These are phyloP conservation scores for Calliopum simillimum DNA, from an alignment of 2,888 invertebrate species.

Conservation along the genomic window DNA sequence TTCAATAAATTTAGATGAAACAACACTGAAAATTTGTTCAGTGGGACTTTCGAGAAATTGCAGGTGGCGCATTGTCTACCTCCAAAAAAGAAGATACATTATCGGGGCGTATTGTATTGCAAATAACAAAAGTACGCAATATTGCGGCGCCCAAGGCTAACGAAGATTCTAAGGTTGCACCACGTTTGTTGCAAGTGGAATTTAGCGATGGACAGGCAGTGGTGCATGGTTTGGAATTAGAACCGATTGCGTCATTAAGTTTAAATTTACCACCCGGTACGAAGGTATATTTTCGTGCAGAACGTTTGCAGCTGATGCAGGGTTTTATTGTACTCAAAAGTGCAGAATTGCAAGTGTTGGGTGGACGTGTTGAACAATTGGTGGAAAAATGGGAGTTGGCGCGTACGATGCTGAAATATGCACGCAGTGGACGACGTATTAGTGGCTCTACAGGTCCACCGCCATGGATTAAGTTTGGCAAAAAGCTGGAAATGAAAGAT, in stretches of 20 bases:
- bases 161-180: slow-evolving; percentile 85
- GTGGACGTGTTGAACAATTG: slow-evolving; percentile 85
- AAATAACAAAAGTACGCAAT: slow-evolving; percentile 89
- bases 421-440: slow-evolving; percentile 61
- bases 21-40: slow-evolving; percentile 39
- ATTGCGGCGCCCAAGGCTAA: slow-evolving; percentile 91
- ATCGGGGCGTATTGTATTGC: slow-evolving; percentile 78
- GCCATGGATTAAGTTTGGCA: slow-evolving; percentile 93
- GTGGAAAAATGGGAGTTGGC: slow-evolving; percentile 90
- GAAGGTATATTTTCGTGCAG: slow-evolving; percentile 75
- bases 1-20: slow-evolving; percentile 6
- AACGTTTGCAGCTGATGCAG: slow-evolving; percentile 74
- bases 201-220: slow-evolving; percentile 87
- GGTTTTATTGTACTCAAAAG: slow-evolving; percentile 81
- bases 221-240: slow-evolving; percentile 83
- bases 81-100: slow-evolving; percentile 69
- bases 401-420: slow-evolving; percentile 74
- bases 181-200: slow-evolving; percentile 85
- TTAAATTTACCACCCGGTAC: slow-evolving; percentile 91
- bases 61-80: slow-evolving; percentile 79
- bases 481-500: slow-evolving; percentile 72
- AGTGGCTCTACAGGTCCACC: slow-evolving; percentile 78
- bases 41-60: slow-evolving; percentile 83
- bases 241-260: slow-evolving; percentile 77
- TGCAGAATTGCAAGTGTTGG: slow-evolving; percentile 77